Conservation (phyloP, 1,140 invertebrate genomes). For the Calosoma granatense region DNA sequence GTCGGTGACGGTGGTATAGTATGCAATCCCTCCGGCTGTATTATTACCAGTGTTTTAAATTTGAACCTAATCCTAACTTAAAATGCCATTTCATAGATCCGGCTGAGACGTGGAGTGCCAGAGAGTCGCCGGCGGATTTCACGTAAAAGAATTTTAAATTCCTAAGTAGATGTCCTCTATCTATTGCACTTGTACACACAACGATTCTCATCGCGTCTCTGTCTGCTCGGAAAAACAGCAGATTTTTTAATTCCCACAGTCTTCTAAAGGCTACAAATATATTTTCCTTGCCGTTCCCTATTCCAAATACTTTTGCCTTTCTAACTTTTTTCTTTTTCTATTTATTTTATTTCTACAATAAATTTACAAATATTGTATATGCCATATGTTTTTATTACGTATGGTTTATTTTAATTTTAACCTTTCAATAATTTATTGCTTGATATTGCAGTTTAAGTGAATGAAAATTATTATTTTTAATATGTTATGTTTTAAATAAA, state of each 20-base stretch:
- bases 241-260: slow-evolving; percentile 38
- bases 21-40: slow-evolving; percentile 4
- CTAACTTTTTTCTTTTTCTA: slow-evolving; percentile 16
- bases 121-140: slow-evolving; percentile 33
- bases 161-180: slow-evolving; percentile 30
- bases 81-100: slow-evolving; percentile 38
- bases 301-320: slow-evolving; percentile 14
- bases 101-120: slow-evolving; percentile 23
- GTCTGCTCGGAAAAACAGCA: slow-evolving; percentile 31
- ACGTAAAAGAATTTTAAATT: slow-evolving; percentile 37
- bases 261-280: slow-evolving; percentile 32
- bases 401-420: too few relatives aligned
- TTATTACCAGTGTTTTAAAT: slow-evolving; percentile 32
- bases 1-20: not conserved
- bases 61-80: slow-evolving; percentile 37
- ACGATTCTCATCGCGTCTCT: not conserved
- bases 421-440: too few relatives aligned
- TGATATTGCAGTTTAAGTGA: too few relatives aligned
- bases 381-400: too few relatives aligned
- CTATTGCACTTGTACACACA: slow-evolving; percentile 18
- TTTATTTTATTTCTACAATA: too few relatives aligned
- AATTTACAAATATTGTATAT: too few relatives aligned
- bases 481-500: too few relatives aligned
- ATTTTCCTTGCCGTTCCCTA: slow-evolving; percentile 28
- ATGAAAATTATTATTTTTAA: too few relatives aligned